Evolutionary conservation across 2,888 invertebrate species (phyloP).

Genomic region (Melanophora roralis): DNA sequence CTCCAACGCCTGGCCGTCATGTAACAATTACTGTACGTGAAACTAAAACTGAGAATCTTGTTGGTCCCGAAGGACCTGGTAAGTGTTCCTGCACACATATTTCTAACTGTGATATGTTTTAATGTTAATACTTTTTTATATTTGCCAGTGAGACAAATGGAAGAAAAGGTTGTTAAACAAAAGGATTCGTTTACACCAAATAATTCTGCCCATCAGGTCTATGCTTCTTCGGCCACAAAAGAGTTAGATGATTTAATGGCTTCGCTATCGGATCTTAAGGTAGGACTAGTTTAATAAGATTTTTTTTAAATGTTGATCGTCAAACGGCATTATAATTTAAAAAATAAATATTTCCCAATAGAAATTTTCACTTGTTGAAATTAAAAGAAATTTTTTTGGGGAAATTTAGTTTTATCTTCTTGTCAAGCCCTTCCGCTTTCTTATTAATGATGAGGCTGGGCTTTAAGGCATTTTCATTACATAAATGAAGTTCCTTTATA

Average conservation of each 20-base stretch:
- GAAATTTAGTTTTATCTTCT: no score
- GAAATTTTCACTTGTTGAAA: no score
- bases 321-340: no score
- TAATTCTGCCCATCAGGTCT: constrained; percentile 67
- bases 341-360: no score
- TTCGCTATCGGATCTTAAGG: constrained; percentile 96
- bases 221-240: constrained; percentile 91
- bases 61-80: constrained; percentile 75
- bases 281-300: constrained; percentile 76
- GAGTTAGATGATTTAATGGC: constrained; percentile 98
- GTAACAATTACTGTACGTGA: constrained; percentile 81
- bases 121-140: not conserved
- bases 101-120: not conserved
- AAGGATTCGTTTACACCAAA: constrained; percentile 73
- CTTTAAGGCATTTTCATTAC: no score
- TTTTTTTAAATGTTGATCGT: no score
- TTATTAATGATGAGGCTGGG: no score
- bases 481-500: no score
- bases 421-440: no score
- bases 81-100: no score
- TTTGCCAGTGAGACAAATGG: constrained; percentile 70
- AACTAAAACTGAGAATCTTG: constrained; percentile 80
- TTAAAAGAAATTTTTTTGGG: no score
- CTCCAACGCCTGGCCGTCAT: constrained; percentile 77
- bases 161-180: constrained; percentile 74